Percentiles rank a stretch among this genome's conserved stretches.
Evolutionary conservation across 2,888 invertebrate species (phyloP).

Genomic region (Prosopocoilus inquinatus): DNA sequence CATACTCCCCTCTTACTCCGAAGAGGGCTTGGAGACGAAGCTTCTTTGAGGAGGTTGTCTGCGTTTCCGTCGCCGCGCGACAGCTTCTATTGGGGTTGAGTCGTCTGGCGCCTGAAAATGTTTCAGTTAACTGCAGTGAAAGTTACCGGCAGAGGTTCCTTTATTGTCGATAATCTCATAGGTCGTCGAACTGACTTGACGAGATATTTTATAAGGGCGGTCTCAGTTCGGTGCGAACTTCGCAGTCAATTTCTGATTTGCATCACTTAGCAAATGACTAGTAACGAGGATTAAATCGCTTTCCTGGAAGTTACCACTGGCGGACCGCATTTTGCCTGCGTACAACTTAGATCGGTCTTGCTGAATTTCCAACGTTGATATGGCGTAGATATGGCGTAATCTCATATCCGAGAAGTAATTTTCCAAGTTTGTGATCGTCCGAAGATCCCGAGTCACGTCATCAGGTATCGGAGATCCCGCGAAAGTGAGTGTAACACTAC

Average conservation of each 20-base stretch:
- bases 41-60: too few species aligned
- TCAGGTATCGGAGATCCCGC: constrained; percentile 30
- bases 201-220: too few species aligned
- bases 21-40: too few species aligned
- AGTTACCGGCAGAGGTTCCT: too few species aligned
- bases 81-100: too few species aligned
- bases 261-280: constrained; percentile 1
- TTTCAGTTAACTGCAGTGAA: too few species aligned
- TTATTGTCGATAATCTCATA: too few species aligned
- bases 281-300: constrained; percentile 3
- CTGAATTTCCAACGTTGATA: not conserved
- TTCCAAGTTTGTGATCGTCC: constrained; percentile 14
- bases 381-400: not conserved
- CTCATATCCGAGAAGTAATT: constrained; percentile 1
- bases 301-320: not conserved
- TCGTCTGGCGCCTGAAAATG: too few species aligned
- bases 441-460: constrained; percentile 15
- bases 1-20: too few species aligned
- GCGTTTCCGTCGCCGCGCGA: too few species aligned
- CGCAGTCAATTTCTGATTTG: not conserved
- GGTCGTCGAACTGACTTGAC: too few species aligned
- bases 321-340: not conserved
- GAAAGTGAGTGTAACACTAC: too few species aligned
- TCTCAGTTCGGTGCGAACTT: constrained; percentile 7
- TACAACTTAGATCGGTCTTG: constrained; percentile 11